A percentile compares a stretch with the other conserved stretches of the same genome.
phyloP scores from a whole-genome alignment of 1,140 invertebrate species.

The Atta texana region DNA sequence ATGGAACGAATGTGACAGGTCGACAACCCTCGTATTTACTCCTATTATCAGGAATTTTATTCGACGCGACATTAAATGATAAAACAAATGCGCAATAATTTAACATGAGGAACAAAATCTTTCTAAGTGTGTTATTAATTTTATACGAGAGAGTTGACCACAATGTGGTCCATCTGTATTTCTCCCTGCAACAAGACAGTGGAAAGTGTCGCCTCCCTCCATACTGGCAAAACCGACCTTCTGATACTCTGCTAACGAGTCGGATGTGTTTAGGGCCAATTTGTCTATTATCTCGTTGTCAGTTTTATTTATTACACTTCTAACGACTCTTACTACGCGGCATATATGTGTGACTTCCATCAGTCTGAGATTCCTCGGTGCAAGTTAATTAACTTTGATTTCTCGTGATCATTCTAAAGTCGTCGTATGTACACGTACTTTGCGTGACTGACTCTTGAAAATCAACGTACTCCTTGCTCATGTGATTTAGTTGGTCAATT shows the following conservation, averaged over 20 bases:
- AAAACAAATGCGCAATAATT: background rate
- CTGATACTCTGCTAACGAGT: slow-evolving; percentile 80
- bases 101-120: background rate
- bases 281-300: slow-evolving; percentile 84
- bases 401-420: slow-evolving; percentile 17
- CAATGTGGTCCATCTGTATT: no score
- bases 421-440: background rate
- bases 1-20: slow-evolving; percentile 5
- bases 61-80: background rate
- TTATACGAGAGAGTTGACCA: background rate
- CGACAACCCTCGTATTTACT: slow-evolving; percentile 42
- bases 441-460: slow-evolving; percentile 9
- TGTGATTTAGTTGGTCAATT: background rate
- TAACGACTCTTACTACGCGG: slow-evolving; percentile 46
- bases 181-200: background rate
- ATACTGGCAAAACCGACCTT: slow-evolving; percentile 76
- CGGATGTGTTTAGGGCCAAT: slow-evolving; percentile 84
- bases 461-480: background rate
- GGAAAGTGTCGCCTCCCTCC: slow-evolving; percentile 24
- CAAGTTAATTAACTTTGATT: slow-evolving; percentile 63
- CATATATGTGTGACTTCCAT: slow-evolving; percentile 47
- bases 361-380: slow-evolving; percentile 57
- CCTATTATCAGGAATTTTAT: slow-evolving; percentile 12
- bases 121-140: background rate
- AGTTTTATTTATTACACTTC: slow-evolving; percentile 83